Evolutionary conservation across 2,113 vertebrate species (phyloP).

Genomic region (Tachysurus fulvidraco): DNA sequence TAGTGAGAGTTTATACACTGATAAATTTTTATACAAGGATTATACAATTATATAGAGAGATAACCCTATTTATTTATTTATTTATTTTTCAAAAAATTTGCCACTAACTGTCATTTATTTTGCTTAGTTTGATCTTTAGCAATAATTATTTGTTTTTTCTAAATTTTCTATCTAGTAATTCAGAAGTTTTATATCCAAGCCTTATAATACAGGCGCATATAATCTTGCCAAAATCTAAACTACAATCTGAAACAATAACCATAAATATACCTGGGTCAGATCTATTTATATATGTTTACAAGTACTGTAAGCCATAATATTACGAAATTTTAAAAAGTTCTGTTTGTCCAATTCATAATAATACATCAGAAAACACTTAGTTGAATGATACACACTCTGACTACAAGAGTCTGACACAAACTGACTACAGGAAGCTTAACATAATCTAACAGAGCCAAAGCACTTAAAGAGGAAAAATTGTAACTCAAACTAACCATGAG

Average conservation of each 20-base stretch:
- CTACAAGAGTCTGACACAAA: constrained; percentile 12
- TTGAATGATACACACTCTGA: constrained; percentile 53
- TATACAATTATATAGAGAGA: background rate
- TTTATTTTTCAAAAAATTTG: background rate
- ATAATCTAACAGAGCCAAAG: constrained; percentile 57
- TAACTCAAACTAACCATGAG: constrained; percentile 52
- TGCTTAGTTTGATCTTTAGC: background rate
- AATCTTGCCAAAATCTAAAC: background rate
- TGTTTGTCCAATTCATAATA: constrained; percentile 14
- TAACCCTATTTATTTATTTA: background rate
- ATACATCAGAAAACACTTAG: constrained; percentile 9
- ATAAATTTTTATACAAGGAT: background rate
- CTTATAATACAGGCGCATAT: constrained; percentile 9
- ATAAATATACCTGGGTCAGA: background rate
- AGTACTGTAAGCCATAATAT: constrained; percentile 3
- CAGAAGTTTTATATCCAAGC: background rate
- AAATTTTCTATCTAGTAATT: background rate
- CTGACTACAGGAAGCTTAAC: constrained; percentile 61
- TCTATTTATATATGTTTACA: constrained; percentile 21
- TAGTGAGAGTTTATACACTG: constrained; percentile 35
- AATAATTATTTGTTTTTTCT: background rate
- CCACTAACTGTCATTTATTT: background rate
- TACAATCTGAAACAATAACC: background rate
- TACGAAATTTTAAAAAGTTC: constrained; percentile 10
- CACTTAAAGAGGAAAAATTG: constrained; percentile 55